Percentiles rank a stretch among this genome's conserved stretches.
Evolutionary conservation across 2,113 vertebrate genomes (phyloP).

Genomic region (Synchiropus splendidus): DNA sequence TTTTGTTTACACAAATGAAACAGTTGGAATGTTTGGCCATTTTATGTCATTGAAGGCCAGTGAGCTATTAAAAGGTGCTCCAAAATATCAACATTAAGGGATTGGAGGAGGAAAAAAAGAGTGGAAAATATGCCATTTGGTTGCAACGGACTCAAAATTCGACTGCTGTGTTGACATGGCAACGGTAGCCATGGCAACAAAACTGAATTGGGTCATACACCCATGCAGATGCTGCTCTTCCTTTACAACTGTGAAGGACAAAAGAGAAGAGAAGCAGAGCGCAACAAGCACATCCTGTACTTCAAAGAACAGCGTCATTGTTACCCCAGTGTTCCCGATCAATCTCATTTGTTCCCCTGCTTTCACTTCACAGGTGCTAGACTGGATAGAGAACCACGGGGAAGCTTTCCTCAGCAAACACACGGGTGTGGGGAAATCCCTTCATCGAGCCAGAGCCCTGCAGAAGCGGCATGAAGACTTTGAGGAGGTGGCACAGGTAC

Average conservation of each 20-base stretch:
- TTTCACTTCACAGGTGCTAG: constrained; percentile 77
- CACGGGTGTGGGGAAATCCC: constrained; percentile 93
- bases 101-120: no score
- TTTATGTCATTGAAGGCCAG: no score
- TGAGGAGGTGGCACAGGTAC: constrained; percentile 96
- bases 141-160: no score
- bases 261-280: constrained; percentile 1
- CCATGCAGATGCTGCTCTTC: constrained; percentile 47
- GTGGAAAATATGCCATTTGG: no score
- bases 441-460: constrained; percentile 91
- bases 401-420: constrained; percentile 98
- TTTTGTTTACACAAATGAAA: no score
- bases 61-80: no score
- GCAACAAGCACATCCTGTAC: neutral
- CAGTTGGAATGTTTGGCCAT: no score
- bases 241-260: constrained; percentile 12
- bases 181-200: constrained; percentile 43
- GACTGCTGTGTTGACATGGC: constrained; percentile 36
- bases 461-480: constrained; percentile 98
- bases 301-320: constrained; percentile 31
- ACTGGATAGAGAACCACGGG: constrained; percentile 98
- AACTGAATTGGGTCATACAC: constrained; percentile 53
- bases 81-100: no score
- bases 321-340: fast-evolving
- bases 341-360: neutral